phyloP scores from a whole-genome alignment of 2,113 vertebrate species.

The Scomber colias region DNA sequence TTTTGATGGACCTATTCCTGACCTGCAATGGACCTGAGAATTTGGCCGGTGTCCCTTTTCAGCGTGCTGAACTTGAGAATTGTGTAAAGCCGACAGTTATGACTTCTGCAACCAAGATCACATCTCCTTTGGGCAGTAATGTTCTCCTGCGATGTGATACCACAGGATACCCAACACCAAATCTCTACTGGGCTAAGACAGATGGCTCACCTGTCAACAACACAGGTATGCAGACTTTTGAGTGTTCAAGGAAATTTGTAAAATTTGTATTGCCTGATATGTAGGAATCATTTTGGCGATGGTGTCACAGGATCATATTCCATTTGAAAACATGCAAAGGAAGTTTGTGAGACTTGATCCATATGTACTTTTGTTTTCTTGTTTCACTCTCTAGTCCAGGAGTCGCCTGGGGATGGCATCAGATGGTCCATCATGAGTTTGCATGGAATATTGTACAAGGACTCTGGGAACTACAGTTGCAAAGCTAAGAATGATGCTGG shows the following conservation, averaged over 20 bases:
- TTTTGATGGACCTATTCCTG: conserved; percentile 91
- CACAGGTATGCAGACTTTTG: conserved; percentile 85
- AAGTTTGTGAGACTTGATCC: not conserved
- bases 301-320: not conserved
- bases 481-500: conserved; percentile 95
- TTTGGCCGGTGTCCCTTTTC: conserved; percentile 90
- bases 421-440: conserved; percentile 97
- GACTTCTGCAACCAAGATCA: conserved; percentile 96
- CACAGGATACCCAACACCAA: conserved; percentile 92
- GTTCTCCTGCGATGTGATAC: conserved; percentile 94
- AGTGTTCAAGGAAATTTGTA: not conserved
- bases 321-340: not conserved
- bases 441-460: conserved; percentile 89
- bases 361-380: conserved; percentile 50
- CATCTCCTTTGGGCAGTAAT: conserved; percentile 91
- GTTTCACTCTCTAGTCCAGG: conserved; percentile 88
- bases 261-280: not conserved
- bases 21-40: conserved; percentile 90
- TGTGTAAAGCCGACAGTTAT: conserved; percentile 94
- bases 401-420: conserved; percentile 93
- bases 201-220: conserved; percentile 86
- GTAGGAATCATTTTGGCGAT: not conserved
- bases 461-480: conserved; percentile 94
- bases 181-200: conserved; percentile 88
- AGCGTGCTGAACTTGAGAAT: conserved; percentile 91